Evolutionary conservation across 2,113 vertebrate genomes (phyloP), one percentile per base, ranked within the genome.

Genomic region (Rhinopomastus cyanomelas): DNA sequence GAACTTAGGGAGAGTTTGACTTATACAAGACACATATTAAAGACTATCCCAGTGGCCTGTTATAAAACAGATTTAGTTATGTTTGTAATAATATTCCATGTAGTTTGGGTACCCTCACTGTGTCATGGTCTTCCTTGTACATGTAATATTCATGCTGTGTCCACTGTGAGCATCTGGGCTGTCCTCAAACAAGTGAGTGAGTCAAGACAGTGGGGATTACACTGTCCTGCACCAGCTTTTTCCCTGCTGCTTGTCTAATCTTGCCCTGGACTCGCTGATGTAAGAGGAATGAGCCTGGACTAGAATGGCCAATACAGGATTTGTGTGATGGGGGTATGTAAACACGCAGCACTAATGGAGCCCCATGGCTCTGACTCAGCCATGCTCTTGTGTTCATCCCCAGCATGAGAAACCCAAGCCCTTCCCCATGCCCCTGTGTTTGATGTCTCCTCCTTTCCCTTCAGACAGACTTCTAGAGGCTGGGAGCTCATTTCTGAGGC

Each of bases 131-230:
- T 48, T 37, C 25, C 51, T 62, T 0, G 0, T 11, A 2, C 0
- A 3, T 1, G 1, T 29, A 39, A 34, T 0, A 2, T 7, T 22
- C 22, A 0, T 25, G 0, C 8, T 0, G 0, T 55, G 87, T 57
- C 51, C 51, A 6, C 75, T 2, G 12, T 2, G 3, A 56, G 29
- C 3, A 2, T 17, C 17, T 18, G 19, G 60, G n/a, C 20, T 69
- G 11, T 15, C 32, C 60, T 8, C 26, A 34, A 9, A 55, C 5
- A 26, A 88, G 60, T 17, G 42, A 59, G 8, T 30, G 22, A 52
- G 32, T 59, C 0, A 1, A 49, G 84, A 78, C 73, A 76, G 20
- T 0, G 1, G 37, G 27, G n/a, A 34, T 69, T 55, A n/a, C 1
- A 0, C 29, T 85, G 32, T 46, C 32, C 64, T 52, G 88, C 48